Percentiles rank a stretch among this genome's conserved stretches.
Evolutionary conservation across 2,113 vertebrate genomes (phyloP).

Genomic region (Atractosteus spatula): DNA sequence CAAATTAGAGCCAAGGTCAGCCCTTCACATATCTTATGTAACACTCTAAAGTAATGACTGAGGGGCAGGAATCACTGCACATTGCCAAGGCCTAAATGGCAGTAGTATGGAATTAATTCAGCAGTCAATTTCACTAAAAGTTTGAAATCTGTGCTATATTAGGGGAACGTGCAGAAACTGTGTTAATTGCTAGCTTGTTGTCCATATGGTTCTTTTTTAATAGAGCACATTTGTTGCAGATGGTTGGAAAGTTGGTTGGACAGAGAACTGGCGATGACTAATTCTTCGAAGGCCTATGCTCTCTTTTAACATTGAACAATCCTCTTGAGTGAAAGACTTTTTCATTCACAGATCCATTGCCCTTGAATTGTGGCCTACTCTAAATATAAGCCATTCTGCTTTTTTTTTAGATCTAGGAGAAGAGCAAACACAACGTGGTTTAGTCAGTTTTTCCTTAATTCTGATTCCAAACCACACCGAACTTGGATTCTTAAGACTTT

Average conservation of each 20-base stretch:
- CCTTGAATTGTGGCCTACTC: conserved; percentile 69
- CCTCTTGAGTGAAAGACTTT: conserved; percentile 48
- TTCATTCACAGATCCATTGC: conserved; percentile 66
- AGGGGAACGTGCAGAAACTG: conserved; percentile 79
- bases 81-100: conserved; percentile 75
- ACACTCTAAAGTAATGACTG: conserved; percentile 55
- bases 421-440: conserved; percentile 55
- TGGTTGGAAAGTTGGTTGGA: conserved; percentile 83
- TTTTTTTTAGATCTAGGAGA: conserved; percentile 55
- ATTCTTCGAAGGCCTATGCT: conserved; percentile 72
- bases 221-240: conserved; percentile 92
- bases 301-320: conserved; percentile 67
- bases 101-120: conserved; percentile 82
- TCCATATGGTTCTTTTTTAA: conserved; percentile 96
- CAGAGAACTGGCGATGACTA: conserved; percentile 76
- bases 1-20: too few relatives aligned
- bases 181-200: conserved; percentile 92
- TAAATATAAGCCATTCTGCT: conserved; percentile 65
- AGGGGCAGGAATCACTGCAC: conserved; percentile 58
- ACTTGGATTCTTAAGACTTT: conserved; percentile 59
- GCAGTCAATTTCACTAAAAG: conserved; percentile 84
- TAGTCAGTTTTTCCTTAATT: conserved; percentile 67
- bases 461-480: conserved; percentile 65
- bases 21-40: conserved; percentile 26
- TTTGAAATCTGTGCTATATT: conserved; percentile 84